Percentiles rank a stretch among this genome's conserved stretches.
Evolutionary conservation across 2,797 vertebrate genomes (phyloP).

Genomic region (Amphiprion clarkii): DNA sequence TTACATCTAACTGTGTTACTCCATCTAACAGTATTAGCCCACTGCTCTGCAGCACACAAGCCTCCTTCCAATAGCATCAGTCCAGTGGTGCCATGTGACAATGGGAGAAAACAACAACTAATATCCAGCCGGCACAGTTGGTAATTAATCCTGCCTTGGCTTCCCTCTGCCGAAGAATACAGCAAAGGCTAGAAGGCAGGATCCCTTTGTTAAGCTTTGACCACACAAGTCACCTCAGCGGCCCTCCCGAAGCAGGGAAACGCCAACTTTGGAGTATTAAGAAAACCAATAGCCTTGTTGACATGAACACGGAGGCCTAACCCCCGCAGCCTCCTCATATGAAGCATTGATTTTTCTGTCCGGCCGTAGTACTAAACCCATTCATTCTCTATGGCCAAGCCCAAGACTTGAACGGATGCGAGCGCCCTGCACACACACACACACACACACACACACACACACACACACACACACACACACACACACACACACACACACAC

Average conservation of each 20-base stretch:
- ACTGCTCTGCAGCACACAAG: constrained; percentile 53
- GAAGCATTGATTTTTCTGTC: constrained; percentile 99
- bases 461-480: too few species aligned
- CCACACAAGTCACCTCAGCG: constrained; percentile 92
- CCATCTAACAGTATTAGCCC: constrained; percentile 71
- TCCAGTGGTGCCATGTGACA: constrained; percentile 75
- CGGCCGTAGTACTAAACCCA: constrained; percentile 92
- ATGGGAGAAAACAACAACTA: constrained; percentile 83
- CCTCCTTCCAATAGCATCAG: constrained; percentile 69
- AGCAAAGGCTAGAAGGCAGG: constrained; percentile 86
- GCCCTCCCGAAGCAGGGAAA: constrained; percentile 92
- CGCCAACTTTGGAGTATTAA: constrained; percentile 97
- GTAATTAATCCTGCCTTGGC: constrained; percentile 87
- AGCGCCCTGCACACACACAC: constrained; percentile 46
- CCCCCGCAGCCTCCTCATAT: constrained; percentile 99
- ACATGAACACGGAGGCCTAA: constrained; percentile 98
- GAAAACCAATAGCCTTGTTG: constrained; percentile 99
- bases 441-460: neutral
- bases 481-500: too few species aligned
- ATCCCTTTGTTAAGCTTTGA: constrained; percentile 94
- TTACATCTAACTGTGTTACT: constrained; percentile 70
- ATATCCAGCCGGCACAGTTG: constrained; percentile 79
- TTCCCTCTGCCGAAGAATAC: constrained; percentile 75
- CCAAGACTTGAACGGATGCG: constrained; percentile 57
- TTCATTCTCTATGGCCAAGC: constrained; percentile 96